These are phyloP conservation scores for Eleutherodactylus coqui DNA, from an alignment of 2,797 vertebrate genomes.

Conservation along the genomic window DNA sequence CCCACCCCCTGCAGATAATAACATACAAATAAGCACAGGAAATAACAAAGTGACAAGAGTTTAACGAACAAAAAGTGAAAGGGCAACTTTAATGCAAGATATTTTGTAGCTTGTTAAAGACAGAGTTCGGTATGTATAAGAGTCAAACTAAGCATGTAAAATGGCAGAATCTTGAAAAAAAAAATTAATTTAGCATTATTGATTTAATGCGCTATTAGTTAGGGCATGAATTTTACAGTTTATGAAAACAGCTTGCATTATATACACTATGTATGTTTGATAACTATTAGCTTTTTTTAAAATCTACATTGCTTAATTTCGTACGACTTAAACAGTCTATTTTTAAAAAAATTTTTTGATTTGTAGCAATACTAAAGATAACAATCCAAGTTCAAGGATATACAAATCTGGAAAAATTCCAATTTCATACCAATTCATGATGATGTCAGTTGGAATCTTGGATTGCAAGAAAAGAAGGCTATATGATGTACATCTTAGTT, in stretches of 20 bases:
- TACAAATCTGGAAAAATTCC: too few species aligned
- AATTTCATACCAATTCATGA: too few species aligned
- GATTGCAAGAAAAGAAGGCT: too few species aligned
- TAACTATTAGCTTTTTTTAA: too few species aligned
- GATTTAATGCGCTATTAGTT: neutral
- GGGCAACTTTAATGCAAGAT: constrained; percentile 53
- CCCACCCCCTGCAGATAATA: constrained; percentile 49
- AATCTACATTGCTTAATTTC: too few species aligned
- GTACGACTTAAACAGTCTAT: too few species aligned
- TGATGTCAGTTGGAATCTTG: too few species aligned
- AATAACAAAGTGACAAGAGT: constrained; percentile 50
- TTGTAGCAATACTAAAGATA: too few species aligned
- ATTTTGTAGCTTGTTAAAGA: constrained; percentile 44
- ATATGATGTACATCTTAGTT: too few species aligned
- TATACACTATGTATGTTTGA: too few species aligned
- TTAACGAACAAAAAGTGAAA: constrained; percentile 57
- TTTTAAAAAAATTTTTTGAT: too few species aligned
- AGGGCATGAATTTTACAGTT: neutral
- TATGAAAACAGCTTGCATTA: neutral
- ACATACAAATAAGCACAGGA: constrained; percentile 54
- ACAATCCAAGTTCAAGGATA: too few species aligned
- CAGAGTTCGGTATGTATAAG: constrained; percentile 20
- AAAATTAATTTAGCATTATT: neutral
- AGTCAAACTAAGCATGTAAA: neutral
- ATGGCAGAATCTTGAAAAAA: neutral